phyloP scores from a whole-genome alignment of 2,888 invertebrate genomes.

The Aleiodes leptofemur region DNA sequence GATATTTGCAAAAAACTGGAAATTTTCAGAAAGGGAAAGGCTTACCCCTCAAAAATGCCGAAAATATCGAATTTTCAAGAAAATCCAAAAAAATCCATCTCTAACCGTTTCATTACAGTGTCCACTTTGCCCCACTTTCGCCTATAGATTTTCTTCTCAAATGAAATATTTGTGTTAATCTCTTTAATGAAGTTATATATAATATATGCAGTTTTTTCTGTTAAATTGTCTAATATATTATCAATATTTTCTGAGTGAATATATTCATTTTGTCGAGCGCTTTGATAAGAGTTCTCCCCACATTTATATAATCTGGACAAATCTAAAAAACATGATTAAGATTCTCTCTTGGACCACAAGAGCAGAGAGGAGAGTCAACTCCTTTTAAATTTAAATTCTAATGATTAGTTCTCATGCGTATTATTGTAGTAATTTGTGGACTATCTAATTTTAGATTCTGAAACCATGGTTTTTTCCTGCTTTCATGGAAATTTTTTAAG shows the following conservation, averaged over 20 bases:
- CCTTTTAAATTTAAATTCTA: background rate
- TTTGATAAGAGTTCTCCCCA: background rate
- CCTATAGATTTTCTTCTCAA: too few relatives aligned
- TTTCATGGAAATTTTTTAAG: constrained; percentile 12
- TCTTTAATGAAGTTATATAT: background rate
- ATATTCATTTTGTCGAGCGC: background rate
- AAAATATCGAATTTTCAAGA: too few relatives aligned
- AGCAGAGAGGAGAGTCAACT: background rate
- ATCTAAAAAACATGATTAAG: background rate
- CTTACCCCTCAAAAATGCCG: too few relatives aligned
- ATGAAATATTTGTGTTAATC: too few relatives aligned
- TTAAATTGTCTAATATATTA: background rate
- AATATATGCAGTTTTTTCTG: background rate
- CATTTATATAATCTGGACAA: background rate
- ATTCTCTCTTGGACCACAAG: background rate
- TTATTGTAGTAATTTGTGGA: background rate
- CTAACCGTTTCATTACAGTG: too few relatives aligned
- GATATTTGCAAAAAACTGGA: too few relatives aligned
- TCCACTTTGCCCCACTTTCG: too few relatives aligned
- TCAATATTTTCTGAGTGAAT: background rate
- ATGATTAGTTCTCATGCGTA: background rate
- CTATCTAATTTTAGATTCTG: background rate
- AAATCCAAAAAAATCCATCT: too few relatives aligned
- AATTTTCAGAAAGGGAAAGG: too few relatives aligned
- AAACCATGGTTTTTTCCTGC: background rate